These are phyloP conservation scores for Xiphophorus birchmanni DNA, from an alignment of 2,797 vertebrate genomes.

Conservation along the genomic window DNA sequence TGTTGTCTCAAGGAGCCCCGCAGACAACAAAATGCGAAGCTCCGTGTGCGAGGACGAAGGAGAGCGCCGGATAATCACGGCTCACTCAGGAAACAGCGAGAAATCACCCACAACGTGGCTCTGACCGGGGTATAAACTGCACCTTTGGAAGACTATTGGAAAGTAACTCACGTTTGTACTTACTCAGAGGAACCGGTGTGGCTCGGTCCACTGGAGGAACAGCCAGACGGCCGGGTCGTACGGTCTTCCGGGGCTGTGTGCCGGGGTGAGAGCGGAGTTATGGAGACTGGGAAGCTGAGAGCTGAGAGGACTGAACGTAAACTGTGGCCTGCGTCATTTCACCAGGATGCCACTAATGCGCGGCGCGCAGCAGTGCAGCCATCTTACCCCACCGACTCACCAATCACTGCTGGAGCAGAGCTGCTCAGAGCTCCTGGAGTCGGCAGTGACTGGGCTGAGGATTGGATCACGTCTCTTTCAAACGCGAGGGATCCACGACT, in stretches of 20 bases:
- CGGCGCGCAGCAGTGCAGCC: conserved; percentile 77
- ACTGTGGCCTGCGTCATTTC: conserved; percentile 79
- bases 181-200: conserved; percentile 79
- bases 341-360: conserved; percentile 68
- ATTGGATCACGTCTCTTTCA: background rate
- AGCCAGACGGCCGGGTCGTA: conserved; percentile 18
- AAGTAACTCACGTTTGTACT: conserved; percentile 56
- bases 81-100: conserved; percentile 68
- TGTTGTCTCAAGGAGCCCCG: background rate
- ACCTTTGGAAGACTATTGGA: conserved; percentile 27
- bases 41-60: conserved; percentile 47
- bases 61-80: conserved; percentile 61
- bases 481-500: background rate
- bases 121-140: conserved; percentile 14
- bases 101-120: conserved; percentile 33
- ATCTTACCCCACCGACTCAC: conserved; percentile 69
- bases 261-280: conserved; percentile 75
- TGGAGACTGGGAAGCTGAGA: conserved; percentile 63
- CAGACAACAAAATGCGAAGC: conserved; percentile 33
- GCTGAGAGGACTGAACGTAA: conserved; percentile 72
- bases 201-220: conserved; percentile 75
- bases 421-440: background rate
- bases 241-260: conserved; percentile 65
- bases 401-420: conserved; percentile 49
- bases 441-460: background rate